Base-by-base conservation (phyloP, 2,113 vertebrate genomes). In the Clarias magur region DNA sequence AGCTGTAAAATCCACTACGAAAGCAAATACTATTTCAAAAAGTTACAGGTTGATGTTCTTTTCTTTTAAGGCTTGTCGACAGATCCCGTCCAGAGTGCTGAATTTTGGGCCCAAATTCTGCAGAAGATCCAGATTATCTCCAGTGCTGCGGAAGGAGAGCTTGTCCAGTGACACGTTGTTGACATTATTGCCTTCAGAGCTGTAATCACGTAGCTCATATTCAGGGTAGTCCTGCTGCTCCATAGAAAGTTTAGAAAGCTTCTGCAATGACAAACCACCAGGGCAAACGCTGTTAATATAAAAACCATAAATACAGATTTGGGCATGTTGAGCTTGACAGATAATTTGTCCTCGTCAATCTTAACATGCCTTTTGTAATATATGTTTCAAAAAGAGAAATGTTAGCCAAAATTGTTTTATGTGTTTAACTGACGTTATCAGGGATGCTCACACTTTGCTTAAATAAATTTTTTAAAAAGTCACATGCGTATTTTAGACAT, bases 111-210 rank as follows among this genome's bases (percentile, higher is more conserved):
- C 95, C 86, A 96, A 83, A 27, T 92, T 17, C 30, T 93, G 67
- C 86, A 96, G 88, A 90, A 95, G 93, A 7, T 90, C 88, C 0
- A 85, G 34, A 2, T 92, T 89, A 0, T 94, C 84, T 1, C 67
- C 91, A 1, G 72, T 79, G 17, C 91, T 91, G 0, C 2, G 27
- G 15, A 87, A 0, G 4, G 94, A 90, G 19, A 96, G 82, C 9
- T 91, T 48, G 8, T 93, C 94, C 86, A 94, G 85, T 19, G 93
- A 95, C 1, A 83, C n/a, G 0, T 88, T 88, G 13, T 0, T 54
- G 73, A 94, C 94, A 4, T 80, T 91, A 0, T 83, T 27, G 1
- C 96, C 96, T 88, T 97, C 97, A 2, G 93, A 93, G 0, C 27
- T 23, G 3, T 94, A 97, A 23, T 67, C 1, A 7, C 4, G n/a